These are phyloP conservation scores for Escarpia spicata DNA, from an alignment of 2,888 invertebrate genomes.

Conservation along the genomic window DNA sequence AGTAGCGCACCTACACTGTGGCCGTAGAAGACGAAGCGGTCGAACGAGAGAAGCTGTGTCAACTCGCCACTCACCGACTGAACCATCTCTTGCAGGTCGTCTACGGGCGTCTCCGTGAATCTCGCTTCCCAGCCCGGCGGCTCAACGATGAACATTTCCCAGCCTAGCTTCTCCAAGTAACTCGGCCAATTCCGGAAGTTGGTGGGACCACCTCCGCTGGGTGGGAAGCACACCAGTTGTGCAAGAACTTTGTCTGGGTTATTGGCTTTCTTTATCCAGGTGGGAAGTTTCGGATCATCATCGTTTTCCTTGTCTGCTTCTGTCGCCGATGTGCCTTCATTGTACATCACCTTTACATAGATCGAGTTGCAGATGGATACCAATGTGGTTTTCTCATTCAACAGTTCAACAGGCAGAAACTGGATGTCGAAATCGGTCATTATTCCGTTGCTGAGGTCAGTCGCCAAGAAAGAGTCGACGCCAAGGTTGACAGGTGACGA, in stretches of 20 bases:
- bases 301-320: not conserved
- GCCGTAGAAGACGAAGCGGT: not conserved
- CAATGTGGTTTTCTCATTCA: not conserved
- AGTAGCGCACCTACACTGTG: not conserved
- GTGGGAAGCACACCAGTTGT: not conserved
- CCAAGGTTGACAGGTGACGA: not conserved
- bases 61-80: not conserved
- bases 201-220: not conserved
- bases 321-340: not conserved
- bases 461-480: not conserved
- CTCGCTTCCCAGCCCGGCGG: slow-evolving; percentile 5
- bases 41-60: not conserved
- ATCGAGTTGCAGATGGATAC: not conserved
- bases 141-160: not conserved
- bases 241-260: not conserved
- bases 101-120: not conserved
- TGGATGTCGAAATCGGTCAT: not conserved
- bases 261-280: not conserved
- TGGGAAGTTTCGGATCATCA: not conserved
- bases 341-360: not conserved
- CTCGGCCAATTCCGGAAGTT: not conserved
- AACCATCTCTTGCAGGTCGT: not conserved
- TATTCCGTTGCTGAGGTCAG: not conserved
- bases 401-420: not conserved
- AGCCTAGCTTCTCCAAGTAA: not conserved